A percentile compares a stretch with the other conserved stretches of the same genome.
These are phyloP conservation scores for Pachyuromys duprasi DNA, from an alignment of 2,797 vertebrate species.

Conservation along the genomic window DNA sequence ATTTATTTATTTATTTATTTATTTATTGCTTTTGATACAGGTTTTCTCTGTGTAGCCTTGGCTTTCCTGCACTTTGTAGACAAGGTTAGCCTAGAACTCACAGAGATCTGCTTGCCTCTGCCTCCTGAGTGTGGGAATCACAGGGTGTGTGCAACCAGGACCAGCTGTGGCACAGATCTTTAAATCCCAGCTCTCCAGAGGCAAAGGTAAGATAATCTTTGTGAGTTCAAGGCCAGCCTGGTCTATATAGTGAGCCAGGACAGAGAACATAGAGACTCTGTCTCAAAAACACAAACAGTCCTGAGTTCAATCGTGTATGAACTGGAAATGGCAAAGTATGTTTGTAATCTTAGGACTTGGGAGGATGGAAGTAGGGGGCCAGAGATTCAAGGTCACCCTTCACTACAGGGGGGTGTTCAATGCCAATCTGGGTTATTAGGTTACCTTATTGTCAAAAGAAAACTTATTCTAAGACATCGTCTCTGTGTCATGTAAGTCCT, in stretches of 20 bases:
- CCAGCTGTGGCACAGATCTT: background rate
- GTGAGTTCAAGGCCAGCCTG: background rate
- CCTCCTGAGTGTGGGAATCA: no score
- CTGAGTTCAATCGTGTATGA: background rate
- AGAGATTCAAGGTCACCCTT: background rate
- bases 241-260: background rate
- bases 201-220: background rate
- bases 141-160: no score
- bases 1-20: no score
- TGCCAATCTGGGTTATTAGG: background rate
- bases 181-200: background rate
- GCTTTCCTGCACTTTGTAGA: no score
- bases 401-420: background rate
- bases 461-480: background rate
- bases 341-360: background rate
- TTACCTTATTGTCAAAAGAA: background rate
- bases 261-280: background rate
- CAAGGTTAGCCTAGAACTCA: no score
- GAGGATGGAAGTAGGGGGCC: background rate
- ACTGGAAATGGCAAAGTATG: no score
- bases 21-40: no score
- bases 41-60: no score
- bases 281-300: background rate
- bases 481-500: background rate
- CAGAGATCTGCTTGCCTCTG: no score